Conservation (phyloP, 2,888 invertebrate species). For the Thera britannica region DNA sequence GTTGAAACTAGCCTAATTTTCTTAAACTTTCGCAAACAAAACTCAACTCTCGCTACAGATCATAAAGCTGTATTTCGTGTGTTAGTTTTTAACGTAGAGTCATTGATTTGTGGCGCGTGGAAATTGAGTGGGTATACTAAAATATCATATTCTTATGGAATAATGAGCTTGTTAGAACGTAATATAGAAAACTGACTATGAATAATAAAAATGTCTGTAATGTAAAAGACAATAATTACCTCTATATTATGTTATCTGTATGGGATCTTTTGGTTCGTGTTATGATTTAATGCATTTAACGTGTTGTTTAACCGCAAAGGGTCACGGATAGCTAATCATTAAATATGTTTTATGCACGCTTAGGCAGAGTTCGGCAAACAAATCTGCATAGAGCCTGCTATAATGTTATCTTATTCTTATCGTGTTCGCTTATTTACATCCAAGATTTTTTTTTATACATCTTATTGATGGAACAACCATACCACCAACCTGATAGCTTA, state of each 20-base stretch:
- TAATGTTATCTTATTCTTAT: too few relatives aligned
- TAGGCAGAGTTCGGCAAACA: neutral
- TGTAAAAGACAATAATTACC: neutral
- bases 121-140: constrained; percentile 14
- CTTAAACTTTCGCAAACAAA: constrained; percentile 8
- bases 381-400: neutral
- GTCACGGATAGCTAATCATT: neutral
- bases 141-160: constrained; percentile 16
- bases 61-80: constrained; percentile 7
- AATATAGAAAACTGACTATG: constrained; percentile 6
- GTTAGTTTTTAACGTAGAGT: neutral
- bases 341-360: neutral
- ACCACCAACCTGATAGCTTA: too few relatives aligned
- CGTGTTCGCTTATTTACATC: too few relatives aligned
- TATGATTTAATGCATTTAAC: constrained; percentile 24
- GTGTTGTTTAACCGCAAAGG: constrained; percentile 26
- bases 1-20: constrained; percentile 18
- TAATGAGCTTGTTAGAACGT: constrained; percentile 34
- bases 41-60: constrained; percentile 8
- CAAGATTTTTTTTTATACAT: too few relatives aligned
- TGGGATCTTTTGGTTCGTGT: constrained; percentile 5
- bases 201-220: neutral
- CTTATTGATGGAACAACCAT: too few relatives aligned
- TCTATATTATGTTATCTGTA: too few relatives aligned
- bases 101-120: constrained; percentile 21